phyloP scores from a whole-genome alignment of 2,888 invertebrate species.

The Melanostoma scalare region DNA sequence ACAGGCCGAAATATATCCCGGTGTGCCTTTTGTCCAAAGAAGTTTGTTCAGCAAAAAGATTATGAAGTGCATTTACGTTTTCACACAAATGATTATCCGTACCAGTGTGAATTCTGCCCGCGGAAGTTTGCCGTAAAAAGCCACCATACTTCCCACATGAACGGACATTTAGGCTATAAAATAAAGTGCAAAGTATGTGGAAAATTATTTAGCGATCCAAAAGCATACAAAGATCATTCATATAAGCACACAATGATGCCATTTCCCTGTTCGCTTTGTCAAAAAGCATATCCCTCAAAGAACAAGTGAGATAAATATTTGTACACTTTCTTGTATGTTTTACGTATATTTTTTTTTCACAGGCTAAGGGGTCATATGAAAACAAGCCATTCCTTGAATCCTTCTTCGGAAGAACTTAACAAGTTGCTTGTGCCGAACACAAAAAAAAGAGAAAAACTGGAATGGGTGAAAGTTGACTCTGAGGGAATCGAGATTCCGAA shows the following conservation, averaged over 20 bases:
- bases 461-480: conserved; percentile 39
- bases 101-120: conserved; percentile 43
- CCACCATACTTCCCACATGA: conserved; percentile 32
- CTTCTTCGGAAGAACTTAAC: conserved; percentile 32
- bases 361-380: conserved; percentile 41
- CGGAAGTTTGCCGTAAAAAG: conserved; percentile 27
- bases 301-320: conserved; percentile 33
- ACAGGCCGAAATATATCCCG: conserved; percentile 26
- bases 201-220: conserved; percentile 12
- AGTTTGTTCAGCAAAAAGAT: conserved; percentile 29
- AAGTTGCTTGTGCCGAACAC: conserved; percentile 29
- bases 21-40: conserved; percentile 39
- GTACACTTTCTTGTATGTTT: background rate
- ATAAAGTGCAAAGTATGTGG: conserved; percentile 43
- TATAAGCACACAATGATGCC: conserved; percentile 50
- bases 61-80: conserved; percentile 49
- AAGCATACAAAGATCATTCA: conserved; percentile 14
- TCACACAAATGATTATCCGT: conserved; percentile 42
- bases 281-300: conserved; percentile 35
- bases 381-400: conserved; percentile 43
- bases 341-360: background rate
- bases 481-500: background rate
- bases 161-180: conserved; percentile 48
- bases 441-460: conserved; percentile 31
- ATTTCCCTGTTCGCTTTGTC: conserved; percentile 36